These are phyloP conservation scores for Hylaea fasciaria DNA, from an alignment of 2,888 invertebrate genomes.

Conservation along the genomic window DNA sequence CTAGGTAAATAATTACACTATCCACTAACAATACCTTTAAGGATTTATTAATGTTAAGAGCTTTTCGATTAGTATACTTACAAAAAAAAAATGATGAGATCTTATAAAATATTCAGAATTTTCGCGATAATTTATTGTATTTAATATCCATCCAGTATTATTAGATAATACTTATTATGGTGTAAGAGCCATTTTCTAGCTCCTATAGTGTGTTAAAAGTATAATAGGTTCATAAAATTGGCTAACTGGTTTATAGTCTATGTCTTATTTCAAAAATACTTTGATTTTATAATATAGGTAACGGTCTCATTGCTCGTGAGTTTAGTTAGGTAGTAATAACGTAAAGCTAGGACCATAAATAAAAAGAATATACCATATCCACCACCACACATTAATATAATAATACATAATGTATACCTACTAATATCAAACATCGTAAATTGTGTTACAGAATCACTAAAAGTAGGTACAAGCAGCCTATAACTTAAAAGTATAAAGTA, in stretches of 20 bases:
- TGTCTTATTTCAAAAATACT: conserved; percentile 22
- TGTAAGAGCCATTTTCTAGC: conserved; percentile 68
- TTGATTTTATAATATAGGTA: conserved; percentile 29
- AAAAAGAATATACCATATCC: conserved; percentile 17
- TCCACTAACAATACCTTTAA: conserved; percentile 61
- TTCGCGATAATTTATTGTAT: conserved; percentile 79
- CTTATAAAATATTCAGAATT: conserved; percentile 81
- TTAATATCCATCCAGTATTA: conserved; percentile 84
- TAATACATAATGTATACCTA: no score
- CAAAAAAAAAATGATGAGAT: conserved; percentile 72
- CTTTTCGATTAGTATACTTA: conserved; percentile 82
- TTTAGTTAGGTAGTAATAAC: conserved; percentile 17
- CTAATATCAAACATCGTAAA: no score
- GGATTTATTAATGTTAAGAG: conserved; percentile 73
- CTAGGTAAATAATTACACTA: conserved; percentile 68
- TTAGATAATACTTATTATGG: conserved; percentile 73
- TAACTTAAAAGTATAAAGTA: no score
- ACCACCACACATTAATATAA: background rate
- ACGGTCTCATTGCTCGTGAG: conserved; percentile 58
- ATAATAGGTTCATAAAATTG: conserved; percentile 67
- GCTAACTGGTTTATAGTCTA: conserved; percentile 54
- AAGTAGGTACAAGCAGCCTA: no score
- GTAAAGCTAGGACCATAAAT: conserved; percentile 12
- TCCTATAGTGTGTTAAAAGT: conserved; percentile 70
- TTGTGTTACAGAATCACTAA: no score